Evolutionary conservation across 2,888 invertebrate genomes (phyloP).

Genomic region (Hyalella azteca): DNA sequence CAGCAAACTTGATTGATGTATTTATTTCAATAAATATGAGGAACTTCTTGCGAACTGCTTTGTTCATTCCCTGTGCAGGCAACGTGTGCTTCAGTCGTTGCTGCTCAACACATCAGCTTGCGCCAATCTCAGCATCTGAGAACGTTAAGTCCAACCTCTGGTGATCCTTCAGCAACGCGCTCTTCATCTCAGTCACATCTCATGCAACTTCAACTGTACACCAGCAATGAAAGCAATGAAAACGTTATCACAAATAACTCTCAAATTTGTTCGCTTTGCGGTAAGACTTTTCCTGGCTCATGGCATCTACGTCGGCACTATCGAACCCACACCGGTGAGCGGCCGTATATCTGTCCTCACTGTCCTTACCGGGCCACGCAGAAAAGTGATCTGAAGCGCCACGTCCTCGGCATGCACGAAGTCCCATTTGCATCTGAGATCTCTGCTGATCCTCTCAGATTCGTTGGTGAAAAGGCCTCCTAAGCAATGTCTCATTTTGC

Average conservation of each 20-base stretch:
- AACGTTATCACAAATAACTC: neutral
- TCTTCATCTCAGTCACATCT: neutral
- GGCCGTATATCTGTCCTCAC: conserved; percentile 37
- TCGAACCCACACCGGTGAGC: conserved; percentile 43
- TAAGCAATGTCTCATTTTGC: too few relatives aligned
- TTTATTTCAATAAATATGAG: neutral
- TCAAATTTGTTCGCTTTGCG: conserved; percentile 9
- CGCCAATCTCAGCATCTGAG: too few relatives aligned
- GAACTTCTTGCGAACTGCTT: neutral
- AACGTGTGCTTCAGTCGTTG: too few relatives aligned
- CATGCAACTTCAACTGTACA: neutral
- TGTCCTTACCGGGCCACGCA: conserved; percentile 41
- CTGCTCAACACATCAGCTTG: too few relatives aligned
- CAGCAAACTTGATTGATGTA: too few relatives aligned
- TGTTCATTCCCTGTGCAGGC: conserved; percentile 24
- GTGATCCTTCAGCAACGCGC: neutral
- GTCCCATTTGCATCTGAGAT: neutral
- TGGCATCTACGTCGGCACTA: conserved; percentile 41
- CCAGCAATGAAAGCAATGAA: neutral
- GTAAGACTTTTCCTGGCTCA: conserved; percentile 32
- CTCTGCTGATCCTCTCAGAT: neutral
- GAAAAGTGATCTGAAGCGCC: conserved; percentile 39
- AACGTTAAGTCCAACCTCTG: neutral
- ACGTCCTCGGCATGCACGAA: conserved; percentile 33
- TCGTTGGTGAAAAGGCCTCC: too few relatives aligned